Percentiles rank a stretch among this genome's conserved stretches.
These are phyloP conservation scores for Hemithea aestivaria DNA, from an alignment of 2,888 invertebrate species.

Conservation along the genomic window DNA sequence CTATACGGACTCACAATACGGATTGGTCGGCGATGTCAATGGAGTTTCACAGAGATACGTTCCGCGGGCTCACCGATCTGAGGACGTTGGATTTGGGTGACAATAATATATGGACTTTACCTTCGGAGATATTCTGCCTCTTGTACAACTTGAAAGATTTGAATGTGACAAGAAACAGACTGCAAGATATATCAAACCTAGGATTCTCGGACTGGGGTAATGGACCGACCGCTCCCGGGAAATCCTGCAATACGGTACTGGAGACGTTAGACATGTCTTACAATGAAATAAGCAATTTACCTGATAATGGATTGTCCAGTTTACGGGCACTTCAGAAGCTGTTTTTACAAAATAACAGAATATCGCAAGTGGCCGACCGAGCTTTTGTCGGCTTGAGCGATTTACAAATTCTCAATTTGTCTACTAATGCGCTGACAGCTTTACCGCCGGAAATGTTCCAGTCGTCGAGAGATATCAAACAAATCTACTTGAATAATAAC, in stretches of 20 bases:
- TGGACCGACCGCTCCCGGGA: constrained; percentile 82
- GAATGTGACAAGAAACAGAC: constrained; percentile 87
- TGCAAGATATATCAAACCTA: constrained; percentile 87
- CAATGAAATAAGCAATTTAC: constrained; percentile 85
- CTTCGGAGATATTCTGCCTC: constrained; percentile 85
- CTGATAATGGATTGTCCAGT: constrained; percentile 85
- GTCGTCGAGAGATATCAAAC: constrained; percentile 84
- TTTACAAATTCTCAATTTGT: constrained; percentile 86
- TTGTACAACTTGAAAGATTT: constrained; percentile 83
- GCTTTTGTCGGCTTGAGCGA: constrained; percentile 85
- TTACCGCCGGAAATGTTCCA: constrained; percentile 89
- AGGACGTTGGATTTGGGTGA: constrained; percentile 84
- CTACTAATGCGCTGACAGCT: constrained; percentile 87
- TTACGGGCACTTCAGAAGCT: constrained; percentile 84
- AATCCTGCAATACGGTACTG: constrained; percentile 84
- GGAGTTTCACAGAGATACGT: constrained; percentile 85
- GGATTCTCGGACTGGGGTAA: constrained; percentile 87
- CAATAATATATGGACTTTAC: constrained; percentile 88
- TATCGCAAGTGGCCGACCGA: constrained; percentile 85
- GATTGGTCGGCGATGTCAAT: constrained; percentile 90
- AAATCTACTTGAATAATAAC: constrained; percentile 88
- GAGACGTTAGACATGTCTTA: constrained; percentile 85
- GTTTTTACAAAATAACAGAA: constrained; percentile 86
- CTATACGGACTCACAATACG: constrained; percentile 86
- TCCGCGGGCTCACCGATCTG: constrained; percentile 83